A percentile compares a stretch with the other conserved stretches of the same genome.
Evolutionary conservation across 2,113 vertebrate species (phyloP).

Genomic region (Gorilla gorilla): DNA sequence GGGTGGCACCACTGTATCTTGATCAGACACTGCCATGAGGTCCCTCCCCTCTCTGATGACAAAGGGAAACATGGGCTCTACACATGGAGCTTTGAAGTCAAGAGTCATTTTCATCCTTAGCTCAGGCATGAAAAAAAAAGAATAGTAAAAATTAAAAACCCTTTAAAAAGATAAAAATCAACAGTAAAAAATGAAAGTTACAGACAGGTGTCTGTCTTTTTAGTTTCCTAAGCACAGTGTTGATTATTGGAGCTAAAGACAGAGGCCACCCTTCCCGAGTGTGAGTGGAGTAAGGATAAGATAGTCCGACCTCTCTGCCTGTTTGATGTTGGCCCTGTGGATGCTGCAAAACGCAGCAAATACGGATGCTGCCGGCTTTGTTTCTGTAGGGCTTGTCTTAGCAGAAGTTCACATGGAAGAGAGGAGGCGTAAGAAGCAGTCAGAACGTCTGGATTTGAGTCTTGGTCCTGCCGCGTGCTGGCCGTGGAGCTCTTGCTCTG

Average conservation of each 20-base stretch:
- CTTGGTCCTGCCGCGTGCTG: accelerated
- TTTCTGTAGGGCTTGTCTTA: not conserved
- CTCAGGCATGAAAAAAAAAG: accelerated
- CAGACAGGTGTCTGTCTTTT: not conserved
- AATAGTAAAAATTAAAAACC: too few species aligned
- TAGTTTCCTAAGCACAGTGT: accelerated
- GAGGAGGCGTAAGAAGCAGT: accelerated
- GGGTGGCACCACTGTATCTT: accelerated
- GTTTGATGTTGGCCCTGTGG: accelerated
- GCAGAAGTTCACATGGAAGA: accelerated
- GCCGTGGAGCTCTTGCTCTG: accelerated
- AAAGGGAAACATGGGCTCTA: not conserved
- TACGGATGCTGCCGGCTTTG: accelerated
- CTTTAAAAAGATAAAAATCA: not conserved
- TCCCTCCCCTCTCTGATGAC: too few species aligned
- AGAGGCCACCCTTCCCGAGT: not conserved
- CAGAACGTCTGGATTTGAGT: accelerated
- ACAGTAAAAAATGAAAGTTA: accelerated
- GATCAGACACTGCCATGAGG: accelerated
- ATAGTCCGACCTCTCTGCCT: accelerated
- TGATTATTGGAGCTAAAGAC: not conserved
- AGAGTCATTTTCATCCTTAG: not conserved
- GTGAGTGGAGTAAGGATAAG: not conserved
- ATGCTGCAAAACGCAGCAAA: accelerated
- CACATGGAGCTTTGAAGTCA: not conserved